Evolutionary conservation across 2,888 invertebrate species (phyloP), one percentile per base, ranked within the genome.

Genomic region (Eremobia ochroleuca): DNA sequence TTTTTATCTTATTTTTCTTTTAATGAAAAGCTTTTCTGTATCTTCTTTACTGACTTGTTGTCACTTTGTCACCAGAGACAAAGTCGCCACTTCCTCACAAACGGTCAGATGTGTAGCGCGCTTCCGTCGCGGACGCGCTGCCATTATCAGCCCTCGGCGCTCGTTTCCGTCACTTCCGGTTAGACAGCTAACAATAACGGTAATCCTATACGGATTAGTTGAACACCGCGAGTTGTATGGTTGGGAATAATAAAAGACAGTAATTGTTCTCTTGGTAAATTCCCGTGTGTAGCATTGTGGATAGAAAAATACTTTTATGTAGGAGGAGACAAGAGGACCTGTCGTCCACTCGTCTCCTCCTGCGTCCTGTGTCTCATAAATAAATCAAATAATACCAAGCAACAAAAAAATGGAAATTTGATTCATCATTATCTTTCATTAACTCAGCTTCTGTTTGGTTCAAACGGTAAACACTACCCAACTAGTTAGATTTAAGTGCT

Each of bases 101-200:
- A 49, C 66, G 71, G 75, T 80, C 82, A 82, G 81, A 85, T 84
- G 84, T 85, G 73, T 83, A 67, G 76, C 76, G 73, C 58, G 67
- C 84, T 86, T 87, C 83, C 88, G 86, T 64, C 58, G 58, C 79
- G 79, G 80, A 83, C 77, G 77, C 72, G 86, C 72, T 80, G 86
- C 85, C 82, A 88, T 90, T 89, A 90, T 86, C 85, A 81, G 77
- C 59, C 75, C 81, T 78, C 68, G 81, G 79, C 82, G 85, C 85
- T 86, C 88, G 87, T 87, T 89, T 88, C 90, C 90, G 85, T 82
- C 80, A 73, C 85, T 81, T 88, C 88, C 86, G 82, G 72, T 58
- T 62, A 59, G 82, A 83, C 76, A 79, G 73, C 73, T 67, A 80
- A 70, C 79, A 82, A 83, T 87, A 81, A 68, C 67, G 68, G 62